Evolutionary conservation across 2,888 invertebrate genomes (phyloP).

Genomic region (Eurytoma adleriae): DNA sequence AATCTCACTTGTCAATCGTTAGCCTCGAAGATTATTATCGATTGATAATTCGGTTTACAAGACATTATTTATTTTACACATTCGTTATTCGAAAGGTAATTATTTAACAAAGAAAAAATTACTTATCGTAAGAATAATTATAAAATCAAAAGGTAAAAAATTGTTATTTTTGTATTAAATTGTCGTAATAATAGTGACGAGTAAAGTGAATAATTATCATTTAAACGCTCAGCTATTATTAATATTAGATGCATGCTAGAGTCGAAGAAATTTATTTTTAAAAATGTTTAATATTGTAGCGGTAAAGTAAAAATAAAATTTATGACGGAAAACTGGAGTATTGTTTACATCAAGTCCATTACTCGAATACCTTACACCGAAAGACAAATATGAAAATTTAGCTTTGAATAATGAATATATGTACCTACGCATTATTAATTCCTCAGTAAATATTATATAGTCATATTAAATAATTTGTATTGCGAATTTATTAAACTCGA

Average conservation of each 20-base stretch:
- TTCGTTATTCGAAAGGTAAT: too few relatives aligned
- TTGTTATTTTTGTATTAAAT: constrained; percentile 6
- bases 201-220: background rate
- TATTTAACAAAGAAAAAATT: background rate
- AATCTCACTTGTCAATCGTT: too few relatives aligned
- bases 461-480: too few relatives aligned
- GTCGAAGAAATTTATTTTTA: constrained; percentile 24
- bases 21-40: too few relatives aligned
- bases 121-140: background rate
- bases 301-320: too few relatives aligned
- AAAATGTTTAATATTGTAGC: background rate
- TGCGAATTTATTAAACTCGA: too few relatives aligned
- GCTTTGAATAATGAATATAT: too few relatives aligned
- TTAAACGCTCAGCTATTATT: background rate
- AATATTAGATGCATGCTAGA: constrained; percentile 3
- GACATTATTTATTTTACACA: too few relatives aligned
- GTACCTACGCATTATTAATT: background rate
- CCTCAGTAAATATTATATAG: background rate
- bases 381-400: background rate
- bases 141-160: background rate
- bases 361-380: constrained; percentile 29
- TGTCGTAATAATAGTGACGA: too few relatives aligned
- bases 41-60: too few relatives aligned
- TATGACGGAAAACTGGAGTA: too few relatives aligned
- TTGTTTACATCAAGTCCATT: background rate